Percentiles rank a stretch among this genome's conserved stretches.
Evolutionary conservation across 2,888 invertebrate genomes (phyloP).

Genomic region (Gastracanthus pulcherrimus): DNA sequence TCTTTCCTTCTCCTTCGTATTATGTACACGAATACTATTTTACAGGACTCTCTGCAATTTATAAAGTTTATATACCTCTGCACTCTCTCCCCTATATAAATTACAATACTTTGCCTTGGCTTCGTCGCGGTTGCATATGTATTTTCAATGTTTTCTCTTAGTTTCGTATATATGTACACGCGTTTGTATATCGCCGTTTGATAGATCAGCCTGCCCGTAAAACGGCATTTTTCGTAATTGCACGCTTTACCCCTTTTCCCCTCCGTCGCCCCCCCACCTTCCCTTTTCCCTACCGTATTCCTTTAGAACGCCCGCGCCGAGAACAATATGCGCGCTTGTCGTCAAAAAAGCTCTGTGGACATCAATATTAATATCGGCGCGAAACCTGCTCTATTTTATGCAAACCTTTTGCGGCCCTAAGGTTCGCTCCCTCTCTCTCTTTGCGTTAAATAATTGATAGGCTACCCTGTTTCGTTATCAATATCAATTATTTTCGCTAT

Average conservation of each 20-base stretch:
- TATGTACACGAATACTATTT: constrained; percentile 75
- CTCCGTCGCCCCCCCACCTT: background rate
- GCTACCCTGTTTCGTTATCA: constrained; percentile 77
- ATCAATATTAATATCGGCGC: constrained; percentile 32
- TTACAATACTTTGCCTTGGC: constrained; percentile 53
- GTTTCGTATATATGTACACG: constrained; percentile 47
- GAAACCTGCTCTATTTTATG: background rate
- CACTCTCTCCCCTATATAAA: constrained; percentile 32
- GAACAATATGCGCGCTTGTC: background rate
- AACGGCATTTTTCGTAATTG: constrained; percentile 47
- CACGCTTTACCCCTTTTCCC: constrained; percentile 46
- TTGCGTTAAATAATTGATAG: constrained; percentile 74
- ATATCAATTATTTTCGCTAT: constrained; percentile 68
- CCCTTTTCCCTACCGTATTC: background rate
- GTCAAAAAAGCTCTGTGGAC: background rate
- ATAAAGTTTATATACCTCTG: constrained; percentile 24
- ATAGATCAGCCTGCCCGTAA: constrained; percentile 50
- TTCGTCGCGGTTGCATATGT: constrained; percentile 10
- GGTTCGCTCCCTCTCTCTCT: constrained; percentile 54
- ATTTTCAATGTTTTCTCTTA: constrained; percentile 17
- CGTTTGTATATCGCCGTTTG: constrained; percentile 54
- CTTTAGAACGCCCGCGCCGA: background rate
- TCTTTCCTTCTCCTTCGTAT: constrained; percentile 64
- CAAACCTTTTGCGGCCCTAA: background rate
- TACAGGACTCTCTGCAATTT: constrained; percentile 71